Percentiles rank a stretch among this genome's conserved stretches.
These are phyloP conservation scores for Numenius phaeopus DNA, from an alignment of 2,797 vertebrate species.

Conservation along the genomic window DNA sequence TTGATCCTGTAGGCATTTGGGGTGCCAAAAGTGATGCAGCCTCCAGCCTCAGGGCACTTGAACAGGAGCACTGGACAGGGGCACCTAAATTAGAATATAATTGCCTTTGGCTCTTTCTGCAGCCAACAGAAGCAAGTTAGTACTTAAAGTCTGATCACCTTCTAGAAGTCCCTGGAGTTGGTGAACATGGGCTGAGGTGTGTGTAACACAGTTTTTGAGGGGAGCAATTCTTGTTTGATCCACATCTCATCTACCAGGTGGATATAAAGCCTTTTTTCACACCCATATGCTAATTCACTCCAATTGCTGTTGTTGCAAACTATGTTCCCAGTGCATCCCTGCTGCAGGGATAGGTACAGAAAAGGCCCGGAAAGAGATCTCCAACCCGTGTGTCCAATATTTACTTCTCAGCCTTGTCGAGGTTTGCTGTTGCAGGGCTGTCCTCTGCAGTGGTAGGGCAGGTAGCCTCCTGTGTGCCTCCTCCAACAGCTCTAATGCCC, in stretches of 20 bases:
- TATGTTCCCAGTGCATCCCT: not conserved
- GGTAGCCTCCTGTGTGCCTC: not conserved
- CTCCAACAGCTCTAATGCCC: not conserved
- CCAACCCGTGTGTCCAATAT: not conserved
- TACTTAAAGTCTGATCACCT: not conserved
- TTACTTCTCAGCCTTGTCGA: not conserved
- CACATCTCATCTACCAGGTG: not conserved
- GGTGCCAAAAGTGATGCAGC: not conserved
- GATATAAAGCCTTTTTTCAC: accelerated
- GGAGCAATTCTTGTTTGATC: not conserved
- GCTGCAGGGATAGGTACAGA: not conserved
- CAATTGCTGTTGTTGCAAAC: not conserved
- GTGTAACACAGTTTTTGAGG: not conserved
- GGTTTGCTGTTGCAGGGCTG: not conserved
- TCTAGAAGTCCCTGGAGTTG: not conserved
- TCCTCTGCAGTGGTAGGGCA: not conserved
- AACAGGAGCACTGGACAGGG: not conserved
- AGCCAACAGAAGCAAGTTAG: not conserved
- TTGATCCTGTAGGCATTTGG: not conserved
- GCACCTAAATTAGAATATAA: not conserved
- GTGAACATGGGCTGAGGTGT: not conserved
- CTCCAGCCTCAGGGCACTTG: not conserved
- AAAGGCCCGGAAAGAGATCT: not conserved
- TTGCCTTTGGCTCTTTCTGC: not conserved
- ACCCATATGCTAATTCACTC: not conserved